Conservation (phyloP, 2,888 invertebrate species). For the Cheilosia vernalis region DNA sequence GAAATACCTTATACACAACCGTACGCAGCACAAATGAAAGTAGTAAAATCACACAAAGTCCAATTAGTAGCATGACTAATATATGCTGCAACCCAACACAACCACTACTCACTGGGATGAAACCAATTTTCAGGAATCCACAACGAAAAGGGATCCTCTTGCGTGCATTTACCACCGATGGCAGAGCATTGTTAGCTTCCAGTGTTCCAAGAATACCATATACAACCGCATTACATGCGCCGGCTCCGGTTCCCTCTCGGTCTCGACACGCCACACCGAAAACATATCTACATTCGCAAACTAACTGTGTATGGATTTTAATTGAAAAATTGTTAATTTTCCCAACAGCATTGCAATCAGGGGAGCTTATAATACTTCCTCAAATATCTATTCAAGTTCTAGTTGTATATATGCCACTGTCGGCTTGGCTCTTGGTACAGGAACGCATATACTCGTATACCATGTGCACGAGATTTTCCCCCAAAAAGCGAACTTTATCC, state of each 20-base stretch:
- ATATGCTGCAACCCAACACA: constrained; percentile 11
- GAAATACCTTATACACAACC: constrained; percentile 2
- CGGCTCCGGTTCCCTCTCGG: neutral
- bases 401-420: neutral
- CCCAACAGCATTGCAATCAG: constrained; percentile 76
- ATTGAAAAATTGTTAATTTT: constrained; percentile 84
- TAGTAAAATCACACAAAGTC: constrained; percentile 46
- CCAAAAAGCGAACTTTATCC: constrained; percentile 31
- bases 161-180: neutral
- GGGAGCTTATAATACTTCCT: constrained; percentile 38
- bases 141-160: constrained; percentile 25
- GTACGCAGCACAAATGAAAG: constrained; percentile 10
- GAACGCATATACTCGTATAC: constrained; percentile 6
- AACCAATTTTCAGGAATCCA: constrained; percentile 40
- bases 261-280: neutral
- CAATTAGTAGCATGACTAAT: constrained; percentile 45
- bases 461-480: constrained; percentile 24
- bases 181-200: constrained; percentile 25
- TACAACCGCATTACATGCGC: constrained; percentile 27
- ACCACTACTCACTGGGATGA: constrained; percentile 33
- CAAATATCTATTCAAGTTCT: constrained; percentile 15
- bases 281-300: constrained; percentile 3
- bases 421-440: neutral
- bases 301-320: constrained; percentile 82
- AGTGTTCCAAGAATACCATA: constrained; percentile 26